Evolutionary conservation across 2,888 invertebrate genomes (phyloP), one percentile per base, ranked within the genome.

Genomic region (Eumacrocentrus americanus): DNA sequence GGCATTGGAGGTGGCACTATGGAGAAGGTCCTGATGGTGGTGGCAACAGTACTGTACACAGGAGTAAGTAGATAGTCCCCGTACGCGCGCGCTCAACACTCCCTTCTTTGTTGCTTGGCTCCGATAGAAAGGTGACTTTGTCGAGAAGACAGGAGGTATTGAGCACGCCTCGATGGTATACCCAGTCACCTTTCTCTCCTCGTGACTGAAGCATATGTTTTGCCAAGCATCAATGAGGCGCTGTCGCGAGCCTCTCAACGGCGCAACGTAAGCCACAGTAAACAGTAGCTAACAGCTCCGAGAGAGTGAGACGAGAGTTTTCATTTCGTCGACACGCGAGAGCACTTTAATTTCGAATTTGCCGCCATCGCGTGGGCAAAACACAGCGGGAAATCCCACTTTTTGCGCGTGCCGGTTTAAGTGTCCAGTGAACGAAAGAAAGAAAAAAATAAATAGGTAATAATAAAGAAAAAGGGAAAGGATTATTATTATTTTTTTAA

Each of bases 101-200:
- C 71, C 72, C 72, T 73, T 72, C 71, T 71, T 72, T 69, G 72
- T 73, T 75, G 71, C 71, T 60, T 48, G 55, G 40, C 25, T 22
- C 23, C 50, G 60, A 71, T 78, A 77, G 78, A 78, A 78, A 78
- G 78, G 78, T 78, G 76, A 77, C 75, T 54, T 76, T 70, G 74
- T 76, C 18, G 54, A 42, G 40, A 47, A 75, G 74, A 76, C 74
- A 70, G 63, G 61, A 76, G 77, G 73, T 72, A 78, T 76, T 70
- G 76, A 74, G 77, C 70, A 73, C 76, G 73, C 68, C 74, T 74
- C 69, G 67, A 67, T 58, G 52, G 68, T 69, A 67, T 67, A 67
- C 65, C 71, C 78, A 78, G 78, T 78, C 79, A 76, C 78, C 78
- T 78, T 78, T 78, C 78, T 78, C 79, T 78, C 79, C 68, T 78